These are phyloP conservation scores for Galeopsomyia nigrocyanea DNA, from an alignment of 2,888 invertebrate species.

Conservation along the genomic window DNA sequence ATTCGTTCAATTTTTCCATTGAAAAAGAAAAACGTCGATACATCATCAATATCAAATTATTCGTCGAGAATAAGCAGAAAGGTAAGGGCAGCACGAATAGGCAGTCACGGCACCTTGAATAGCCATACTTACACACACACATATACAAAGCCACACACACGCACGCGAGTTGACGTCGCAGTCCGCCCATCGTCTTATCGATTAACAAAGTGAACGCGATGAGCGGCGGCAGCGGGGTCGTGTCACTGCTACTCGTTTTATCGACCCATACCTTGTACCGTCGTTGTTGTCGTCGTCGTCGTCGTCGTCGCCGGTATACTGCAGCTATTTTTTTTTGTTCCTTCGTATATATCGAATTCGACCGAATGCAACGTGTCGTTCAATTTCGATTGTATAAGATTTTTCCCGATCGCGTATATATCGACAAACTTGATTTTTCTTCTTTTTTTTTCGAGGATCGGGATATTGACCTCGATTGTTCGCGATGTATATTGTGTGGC, in stretches of 20 bases:
- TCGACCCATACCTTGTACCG: constrained; percentile 33
- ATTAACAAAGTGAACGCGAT: constrained; percentile 10
- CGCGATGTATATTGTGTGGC: too few species aligned
- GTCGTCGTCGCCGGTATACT: not conserved
- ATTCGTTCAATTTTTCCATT: constrained; percentile 5
- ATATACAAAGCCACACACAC: not conserved
- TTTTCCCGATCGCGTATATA: too few species aligned
- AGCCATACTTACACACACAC: not conserved
- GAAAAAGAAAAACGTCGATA: too few species aligned
- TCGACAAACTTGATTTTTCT: too few species aligned
- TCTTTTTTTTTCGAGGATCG: too few species aligned
- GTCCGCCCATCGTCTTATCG: constrained; percentile 25
- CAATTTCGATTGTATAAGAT: too few species aligned
- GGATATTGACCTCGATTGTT: too few species aligned
- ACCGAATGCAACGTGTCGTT: constrained; percentile 1
- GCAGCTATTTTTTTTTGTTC: constrained; percentile 8
- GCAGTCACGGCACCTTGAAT: constrained; percentile 7
- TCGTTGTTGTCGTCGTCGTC: not conserved
- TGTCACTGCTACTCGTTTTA: constrained; percentile 16
- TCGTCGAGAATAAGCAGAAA: too few species aligned
- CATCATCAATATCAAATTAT: too few species aligned
- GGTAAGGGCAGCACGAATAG: too few species aligned
- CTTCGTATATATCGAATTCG: constrained; percentile 20
- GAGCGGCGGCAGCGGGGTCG: not conserved
- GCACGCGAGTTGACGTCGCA: constrained; percentile 26